Percentiles rank a stretch among this genome's conserved stretches.
phyloP scores from a whole-genome alignment of 1,140 invertebrate genomes.

The Achroia grisella region DNA sequence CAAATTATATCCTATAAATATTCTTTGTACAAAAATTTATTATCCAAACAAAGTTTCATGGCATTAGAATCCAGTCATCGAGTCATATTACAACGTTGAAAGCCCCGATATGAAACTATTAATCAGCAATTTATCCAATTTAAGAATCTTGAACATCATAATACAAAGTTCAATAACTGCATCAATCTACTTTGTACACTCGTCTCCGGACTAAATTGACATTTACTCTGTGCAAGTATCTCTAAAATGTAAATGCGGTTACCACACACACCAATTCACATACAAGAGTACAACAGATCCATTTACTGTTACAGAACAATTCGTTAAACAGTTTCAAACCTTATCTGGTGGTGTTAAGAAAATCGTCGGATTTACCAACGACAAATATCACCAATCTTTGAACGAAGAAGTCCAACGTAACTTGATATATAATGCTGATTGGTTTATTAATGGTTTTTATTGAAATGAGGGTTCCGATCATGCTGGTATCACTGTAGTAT shows the following conservation, averaged over 20 bases:
- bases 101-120: too few relatives aligned
- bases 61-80: too few relatives aligned
- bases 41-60: too few relatives aligned
- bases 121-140: too few relatives aligned
- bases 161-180: slow-evolving; percentile 62
- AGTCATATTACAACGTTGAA: too few relatives aligned
- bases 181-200: slow-evolving; percentile 57
- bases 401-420: slow-evolving; percentile 38
- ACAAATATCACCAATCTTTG: slow-evolving; percentile 19
- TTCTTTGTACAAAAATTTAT: too few relatives aligned
- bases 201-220: slow-evolving; percentile 68
- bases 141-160: slow-evolving; percentile 34
- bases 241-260: slow-evolving; percentile 70
- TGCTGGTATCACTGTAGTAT: slow-evolving; percentile 34
- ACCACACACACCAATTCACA: slow-evolving; percentile 52
- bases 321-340: slow-evolving; percentile 19
- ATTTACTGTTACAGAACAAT: not conserved
- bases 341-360: slow-evolving; percentile 30
- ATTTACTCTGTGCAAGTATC: slow-evolving; percentile 66
- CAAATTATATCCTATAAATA: too few relatives aligned
- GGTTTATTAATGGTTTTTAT: slow-evolving; percentile 60
- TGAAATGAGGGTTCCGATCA: slow-evolving; percentile 44
- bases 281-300: not conserved
- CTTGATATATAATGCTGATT: slow-evolving; percentile 57
- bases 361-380: slow-evolving; percentile 17